A percentile compares a stretch with the other conserved stretches of the same genome.
These are phyloP conservation scores for Rhynchomys soricoides DNA, from an alignment of 2,113 vertebrate genomes.

Conservation along the genomic window DNA sequence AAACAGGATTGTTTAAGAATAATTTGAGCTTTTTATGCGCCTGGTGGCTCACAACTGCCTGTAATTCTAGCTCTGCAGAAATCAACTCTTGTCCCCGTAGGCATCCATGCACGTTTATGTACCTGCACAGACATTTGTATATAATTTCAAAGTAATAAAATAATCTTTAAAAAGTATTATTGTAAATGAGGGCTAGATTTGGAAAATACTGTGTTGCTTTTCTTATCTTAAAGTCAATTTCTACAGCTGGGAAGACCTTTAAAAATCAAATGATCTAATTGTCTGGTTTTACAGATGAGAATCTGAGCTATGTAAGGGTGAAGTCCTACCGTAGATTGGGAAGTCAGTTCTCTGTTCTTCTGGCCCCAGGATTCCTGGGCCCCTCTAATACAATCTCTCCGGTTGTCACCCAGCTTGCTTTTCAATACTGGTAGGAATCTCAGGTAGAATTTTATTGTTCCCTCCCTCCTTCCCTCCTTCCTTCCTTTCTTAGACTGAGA, in stretches of 20 bases:
- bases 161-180: background rate
- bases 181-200: constrained; percentile 42
- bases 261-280: background rate
- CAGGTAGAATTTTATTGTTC: background rate
- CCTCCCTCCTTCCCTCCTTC: rapidly evolving
- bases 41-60: background rate
- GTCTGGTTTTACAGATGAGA: background rate
- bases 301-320: background rate
- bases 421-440: background rate
- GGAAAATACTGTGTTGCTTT: constrained; percentile 56
- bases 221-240: constrained; percentile 41
- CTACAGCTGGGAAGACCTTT: background rate
- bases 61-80: background rate
- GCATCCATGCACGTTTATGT: background rate
- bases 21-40: background rate
- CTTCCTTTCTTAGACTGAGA: background rate
- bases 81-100: background rate
- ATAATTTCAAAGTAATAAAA: background rate
- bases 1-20: background rate
- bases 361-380: background rate
- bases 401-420: background rate
- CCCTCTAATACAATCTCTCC: background rate
- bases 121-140: background rate
- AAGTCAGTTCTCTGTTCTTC: background rate
- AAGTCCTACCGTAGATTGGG: background rate